A percentile compares a stretch with the other conserved stretches of the same genome.
Evolutionary conservation across 2,888 invertebrate genomes (phyloP).

Genomic region (Amphipoea oculea): DNA sequence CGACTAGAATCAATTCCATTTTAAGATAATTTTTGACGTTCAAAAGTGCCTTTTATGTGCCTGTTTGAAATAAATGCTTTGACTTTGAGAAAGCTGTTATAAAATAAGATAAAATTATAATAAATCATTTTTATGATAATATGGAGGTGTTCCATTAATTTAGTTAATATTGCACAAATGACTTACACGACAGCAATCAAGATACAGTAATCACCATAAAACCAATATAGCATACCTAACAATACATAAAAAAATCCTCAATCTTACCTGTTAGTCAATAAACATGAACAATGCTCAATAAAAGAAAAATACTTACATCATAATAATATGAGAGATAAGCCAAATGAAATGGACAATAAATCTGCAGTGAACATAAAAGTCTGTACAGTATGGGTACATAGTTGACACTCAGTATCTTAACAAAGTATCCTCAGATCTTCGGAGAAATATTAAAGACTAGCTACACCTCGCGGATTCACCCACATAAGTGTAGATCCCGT

Average conservation of each 20-base stretch:
- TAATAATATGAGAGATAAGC: slow-evolving; percentile 21
- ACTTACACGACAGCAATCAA: background rate
- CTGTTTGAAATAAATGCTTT: too few species aligned
- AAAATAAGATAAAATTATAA: background rate
- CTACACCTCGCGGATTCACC: too few species aligned
- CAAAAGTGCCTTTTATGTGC: too few species aligned
- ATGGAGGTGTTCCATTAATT: background rate
- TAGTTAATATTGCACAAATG: background rate
- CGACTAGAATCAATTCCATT: too few species aligned
- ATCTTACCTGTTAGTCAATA: slow-evolving; percentile 1
- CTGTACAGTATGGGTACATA: background rate
- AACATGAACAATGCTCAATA: slow-evolving; percentile 47
- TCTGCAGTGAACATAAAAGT: slow-evolving; percentile 8
- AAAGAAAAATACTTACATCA: slow-evolving; percentile 21
- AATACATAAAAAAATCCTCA: background rate
- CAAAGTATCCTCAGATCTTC: background rate
- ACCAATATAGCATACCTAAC: slow-evolving; percentile 5
- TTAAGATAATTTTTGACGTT: too few species aligned
- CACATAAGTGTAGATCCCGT: too few species aligned
- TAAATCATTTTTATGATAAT: background rate
- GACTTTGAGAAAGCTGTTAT: background rate
- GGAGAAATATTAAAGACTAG: too few species aligned
- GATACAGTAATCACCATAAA: slow-evolving; percentile 4
- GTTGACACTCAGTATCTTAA: background rate
- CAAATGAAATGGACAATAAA: slow-evolving; percentile 36